Evolutionary conservation across 2,113 vertebrate species (phyloP), one percentile per base, ranked within the genome.

Genomic region (Amblyopsis rosae): DNA sequence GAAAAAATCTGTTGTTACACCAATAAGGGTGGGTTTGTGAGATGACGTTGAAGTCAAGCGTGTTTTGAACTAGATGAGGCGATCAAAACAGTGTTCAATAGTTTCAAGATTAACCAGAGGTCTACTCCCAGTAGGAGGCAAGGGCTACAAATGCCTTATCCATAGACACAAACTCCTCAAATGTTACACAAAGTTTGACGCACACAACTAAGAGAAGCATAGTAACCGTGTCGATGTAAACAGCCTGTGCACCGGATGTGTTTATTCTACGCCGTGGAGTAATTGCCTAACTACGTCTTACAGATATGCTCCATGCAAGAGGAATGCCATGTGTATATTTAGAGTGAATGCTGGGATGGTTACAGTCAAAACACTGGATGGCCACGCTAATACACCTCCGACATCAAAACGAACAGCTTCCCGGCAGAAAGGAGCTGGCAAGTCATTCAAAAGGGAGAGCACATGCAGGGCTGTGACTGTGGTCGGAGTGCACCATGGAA

Each of bases 261-360:
- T 90, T 90, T 90, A 89, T 86, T 90, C 89, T 82, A 84, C 77
- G 88, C 84, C 66, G 83, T 74, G 32, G 65, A 76, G 82, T 83
- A 88, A 90, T 91, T 84, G 88, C 77, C 82, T 89, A 84, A 83
- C 82, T 89, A 85, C 84, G 87, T 81, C 74, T 89, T 82, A 83
- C 86, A 87, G 78, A 80, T 80, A 89, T 26, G 81, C 83, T 82
- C 63, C 19, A 72, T 50, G 72, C 82, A 70, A 75, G 76, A 87
- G 84, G 79, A 85, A 90, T 83, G 75, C 61, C 19, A 62, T 83
- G 84, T 84, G 83, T 88, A 83, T 82, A 86, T 89, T 82, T 84
- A 62, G 82, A 91, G 79, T 85, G 85, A 88, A 87, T 86, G 83
- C 80, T 60, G 41, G 77, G 84, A 70, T 76, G 83, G 86, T 82